These are phyloP conservation scores for Solea senegalensis DNA, from an alignment of 2,113 vertebrate genomes.

Conservation along the genomic window DNA sequence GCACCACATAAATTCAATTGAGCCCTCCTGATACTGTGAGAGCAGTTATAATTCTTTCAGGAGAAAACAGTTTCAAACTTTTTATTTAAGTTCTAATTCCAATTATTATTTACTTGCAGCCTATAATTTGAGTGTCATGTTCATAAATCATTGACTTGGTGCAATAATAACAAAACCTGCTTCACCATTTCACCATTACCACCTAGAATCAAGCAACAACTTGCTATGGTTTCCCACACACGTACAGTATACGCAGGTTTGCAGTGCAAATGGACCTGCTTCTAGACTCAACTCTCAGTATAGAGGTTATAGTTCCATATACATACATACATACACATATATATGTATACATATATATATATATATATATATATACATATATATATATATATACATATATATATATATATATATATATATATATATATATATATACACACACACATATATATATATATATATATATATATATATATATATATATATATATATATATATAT, in stretches of 20 bases:
- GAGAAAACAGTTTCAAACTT: no score
- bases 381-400: no score
- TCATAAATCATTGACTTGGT: not conserved
- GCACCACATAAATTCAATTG: not conserved
- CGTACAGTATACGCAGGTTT: no score
- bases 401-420: no score
- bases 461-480: no score
- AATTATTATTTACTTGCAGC: not conserved
- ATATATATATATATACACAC: no score
- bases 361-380: no score
- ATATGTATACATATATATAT: not conserved
- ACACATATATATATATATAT: not conserved
- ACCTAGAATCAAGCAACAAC: not conserved
- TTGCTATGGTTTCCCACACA: no score
- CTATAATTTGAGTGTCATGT: not conserved
- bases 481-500: no score
- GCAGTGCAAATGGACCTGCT: no score
- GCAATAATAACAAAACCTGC: not conserved
- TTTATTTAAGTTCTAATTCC: not conserved
- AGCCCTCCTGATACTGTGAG: not conserved
- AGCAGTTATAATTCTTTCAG: no score
- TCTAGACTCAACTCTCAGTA: not conserved
- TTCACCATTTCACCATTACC: not conserved
- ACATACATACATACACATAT: no score
- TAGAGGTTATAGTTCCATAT: not conserved